Base-by-base conservation (phyloP, 2,888 invertebrate species). In the Lasiommata megera region DNA sequence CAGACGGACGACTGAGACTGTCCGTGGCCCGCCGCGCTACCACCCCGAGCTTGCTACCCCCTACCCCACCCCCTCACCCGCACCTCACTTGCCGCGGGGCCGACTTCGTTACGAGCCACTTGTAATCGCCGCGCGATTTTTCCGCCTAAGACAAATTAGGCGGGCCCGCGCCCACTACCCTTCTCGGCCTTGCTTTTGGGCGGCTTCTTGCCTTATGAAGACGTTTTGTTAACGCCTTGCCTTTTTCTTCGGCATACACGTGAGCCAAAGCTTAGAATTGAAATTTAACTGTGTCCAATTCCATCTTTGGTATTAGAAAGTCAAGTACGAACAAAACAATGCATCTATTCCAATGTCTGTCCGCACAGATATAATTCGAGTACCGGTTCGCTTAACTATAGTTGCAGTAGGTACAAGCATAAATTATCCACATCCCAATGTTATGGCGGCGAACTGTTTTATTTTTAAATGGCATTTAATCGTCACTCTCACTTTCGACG, bases 91-190 rank as follows among this genome's bases (percentile, higher is more conserved):
- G 73, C 73, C 73, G 70, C 68, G 71, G 72, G 71, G 64, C 81
- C 87, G 88, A 88, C 88, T 90, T 90, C 89, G 89, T 90, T 90
- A 89, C 87, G 88, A 88, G 87, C 88, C 88, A 90, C 89, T 89
- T 89, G 89, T 89, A 88, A 89, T 88, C 84, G 85, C 85, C 83
- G 79, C 80, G 83, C 87, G 87, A 88, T 90, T 90, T 89, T 90
- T 89, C 88, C 88, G 88, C 88, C 89, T 88, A 87, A 90, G 89
- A 89, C 85, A 87, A 89, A 89, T 90, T 90, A 90, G 88, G 88
- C 86, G 84, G 86, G 76, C 82, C 82, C 71, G 68, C 71, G 74
- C 77, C 78, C 78, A 76, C 80, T 79, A 69, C 75, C 72, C 75
- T 73, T 69, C 74, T 66, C 69, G 58, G 64, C 68, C 75, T 76